A percentile compares a stretch with the other conserved stretches of the same genome.
Conservation (phyloP, 2,888 invertebrate species). For the Eudemis profundana region DNA sequence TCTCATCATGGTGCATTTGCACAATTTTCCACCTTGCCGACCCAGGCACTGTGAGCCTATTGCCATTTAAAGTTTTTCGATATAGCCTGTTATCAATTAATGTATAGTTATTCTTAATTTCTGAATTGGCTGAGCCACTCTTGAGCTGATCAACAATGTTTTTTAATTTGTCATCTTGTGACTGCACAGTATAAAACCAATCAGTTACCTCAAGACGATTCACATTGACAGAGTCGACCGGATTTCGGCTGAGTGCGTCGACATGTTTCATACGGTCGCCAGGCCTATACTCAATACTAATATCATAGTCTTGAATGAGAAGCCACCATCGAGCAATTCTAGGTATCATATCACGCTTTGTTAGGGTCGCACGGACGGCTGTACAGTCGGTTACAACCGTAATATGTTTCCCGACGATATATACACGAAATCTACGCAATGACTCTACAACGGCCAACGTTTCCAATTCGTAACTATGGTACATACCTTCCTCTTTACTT, state of each 20-base stretch:
- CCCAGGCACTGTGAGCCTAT: conserved; percentile 53
- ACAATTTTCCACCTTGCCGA: conserved; percentile 54
- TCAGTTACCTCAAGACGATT: conserved; percentile 16
- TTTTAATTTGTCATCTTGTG: neutral
- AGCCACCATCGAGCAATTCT: conserved; percentile 55
- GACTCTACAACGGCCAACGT: conserved; percentile 52
- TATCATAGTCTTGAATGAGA: conserved; percentile 52
- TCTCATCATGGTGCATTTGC: conserved; percentile 57
- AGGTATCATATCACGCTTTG: conserved; percentile 49
- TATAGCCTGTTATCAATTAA: too few species aligned
- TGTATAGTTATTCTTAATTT: neutral
- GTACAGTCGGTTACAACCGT: conserved; percentile 50
- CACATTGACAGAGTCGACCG: conserved; percentile 27
- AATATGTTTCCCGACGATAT: conserved; percentile 39
- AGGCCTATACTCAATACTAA: conserved; percentile 51
- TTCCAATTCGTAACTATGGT: conserved; percentile 62
- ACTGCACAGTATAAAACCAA: conserved; percentile 19
- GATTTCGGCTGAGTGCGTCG: conserved; percentile 52
- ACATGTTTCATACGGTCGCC: conserved; percentile 51
- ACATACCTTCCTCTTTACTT: too few species aligned
- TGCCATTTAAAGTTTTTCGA: conserved; percentile 49
- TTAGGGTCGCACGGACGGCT: too few species aligned
- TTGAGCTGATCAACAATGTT: neutral
- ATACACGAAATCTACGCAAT: conserved; percentile 40
- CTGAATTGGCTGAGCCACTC: neutral